phyloP scores from a whole-genome alignment of 1,140 invertebrate genomes.

The Homalodisca vitripennis region DNA sequence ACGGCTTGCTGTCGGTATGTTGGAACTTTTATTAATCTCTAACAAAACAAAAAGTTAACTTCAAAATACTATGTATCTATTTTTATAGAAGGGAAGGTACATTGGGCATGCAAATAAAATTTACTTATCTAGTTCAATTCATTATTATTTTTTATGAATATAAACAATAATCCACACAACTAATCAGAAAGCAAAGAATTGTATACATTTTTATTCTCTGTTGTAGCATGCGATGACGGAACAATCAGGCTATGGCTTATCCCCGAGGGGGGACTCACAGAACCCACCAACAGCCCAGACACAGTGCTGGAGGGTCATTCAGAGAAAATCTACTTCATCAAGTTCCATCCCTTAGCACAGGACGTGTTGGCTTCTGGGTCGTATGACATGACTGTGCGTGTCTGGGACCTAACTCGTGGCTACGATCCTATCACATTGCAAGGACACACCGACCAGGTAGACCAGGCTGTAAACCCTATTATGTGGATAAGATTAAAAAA shows the following conservation, averaged over 20 bases:
- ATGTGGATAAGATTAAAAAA: too few relatives aligned
- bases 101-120: too few relatives aligned
- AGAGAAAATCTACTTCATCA: slow-evolving; percentile 89
- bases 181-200: too few relatives aligned
- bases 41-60: too few relatives aligned
- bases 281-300: slow-evolving; percentile 65
- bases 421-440: slow-evolving; percentile 55
- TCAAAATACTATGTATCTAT: too few relatives aligned
- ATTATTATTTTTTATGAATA: too few relatives aligned
- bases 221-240: slow-evolving; percentile 84
- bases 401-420: slow-evolving; percentile 70
- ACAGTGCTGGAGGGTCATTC: slow-evolving; percentile 66
- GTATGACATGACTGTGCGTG: slow-evolving; percentile 85
- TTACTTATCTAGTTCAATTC: too few relatives aligned
- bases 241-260: slow-evolving; percentile 84
- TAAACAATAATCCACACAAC: too few relatives aligned
- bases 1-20: slow-evolving; percentile 72
- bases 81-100: too few relatives aligned
- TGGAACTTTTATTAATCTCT: too few relatives aligned
- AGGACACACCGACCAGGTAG: slow-evolving; percentile 70
- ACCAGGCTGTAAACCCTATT: neutral
- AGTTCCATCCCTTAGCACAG: slow-evolving; percentile 85
- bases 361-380: slow-evolving; percentile 83
- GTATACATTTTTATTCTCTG: slow-evolving; percentile 8
- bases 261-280: slow-evolving; percentile 64